Evolutionary conservation across 2,797 vertebrate genomes (phyloP), one percentile per base, ranked within the genome.

Genomic region (Mus caroli): DNA sequence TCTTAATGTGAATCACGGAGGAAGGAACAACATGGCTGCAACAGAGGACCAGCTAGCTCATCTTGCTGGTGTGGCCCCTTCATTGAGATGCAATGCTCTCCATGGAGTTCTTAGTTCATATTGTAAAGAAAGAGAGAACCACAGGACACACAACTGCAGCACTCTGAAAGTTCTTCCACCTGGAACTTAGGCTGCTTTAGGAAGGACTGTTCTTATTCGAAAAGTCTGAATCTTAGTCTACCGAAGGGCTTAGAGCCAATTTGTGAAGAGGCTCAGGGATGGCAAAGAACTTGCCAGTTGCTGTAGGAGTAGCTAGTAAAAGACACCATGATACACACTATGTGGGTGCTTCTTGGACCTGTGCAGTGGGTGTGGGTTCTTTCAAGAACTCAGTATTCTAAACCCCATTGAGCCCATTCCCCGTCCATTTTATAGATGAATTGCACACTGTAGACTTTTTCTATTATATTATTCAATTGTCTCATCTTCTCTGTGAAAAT

Each of bases 1-100:
- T 98, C 98, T 98, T 98, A 96, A 17, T 84, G 96, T 96, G 88
- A 94, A 97, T 95, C 95, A 96, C 96, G 77, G 97, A 97, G 96
- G 95, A 91, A 96, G 97, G 97, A 95, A 94, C 95, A 96, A 96
- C 97, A 95, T 90, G 96, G 93, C 96, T 96, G 94, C 90, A 71
- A 92, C 77, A 95, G 3, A 97, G 96, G 85, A 67, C 78, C 82
- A 90, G 97, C 94, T 92, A 87, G 97, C 92, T 94, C 91, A 88
- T 96, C 97, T 90, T 97, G 95, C 97, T 46, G 34, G 0, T 4
- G 6, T 10, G 69, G 69, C 78, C 92, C 78, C 92, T 86, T 92
- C 93, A 97, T 1, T 10, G 46, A 69, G 46, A n/a, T 95, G 95
- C 96, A 96, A 98, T 95, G 71, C 91, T 94, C 90, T 96, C 97